A percentile compares a stretch with the other conserved stretches of the same genome.
These are phyloP conservation scores for Trogon melanurus DNA, from an alignment of 2,113 vertebrate species.

Conservation along the genomic window DNA sequence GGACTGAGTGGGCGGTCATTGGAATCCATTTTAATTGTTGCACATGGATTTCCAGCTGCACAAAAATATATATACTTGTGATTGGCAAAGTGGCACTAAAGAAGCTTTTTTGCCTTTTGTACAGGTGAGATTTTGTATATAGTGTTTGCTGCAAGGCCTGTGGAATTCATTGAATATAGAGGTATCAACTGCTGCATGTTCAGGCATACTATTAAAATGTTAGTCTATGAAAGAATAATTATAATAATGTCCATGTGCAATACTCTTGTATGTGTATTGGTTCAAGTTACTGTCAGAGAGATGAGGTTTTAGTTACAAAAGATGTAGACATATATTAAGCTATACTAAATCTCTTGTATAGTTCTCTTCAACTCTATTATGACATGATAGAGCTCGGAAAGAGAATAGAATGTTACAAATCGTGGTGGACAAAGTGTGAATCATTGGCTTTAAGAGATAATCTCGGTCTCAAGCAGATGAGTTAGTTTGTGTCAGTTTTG, in stretches of 20 bases:
- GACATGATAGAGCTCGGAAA: slow-evolving; percentile 64
- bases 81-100: slow-evolving; percentile 81
- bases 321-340: slow-evolving; percentile 80
- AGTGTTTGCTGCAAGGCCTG: slow-evolving; percentile 89
- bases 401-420: slow-evolving; percentile 59
- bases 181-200: slow-evolving; percentile 89
- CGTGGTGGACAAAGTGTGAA: slow-evolving; percentile 48
- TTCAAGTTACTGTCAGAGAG: slow-evolving; percentile 78
- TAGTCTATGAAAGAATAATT: slow-evolving; percentile 87
- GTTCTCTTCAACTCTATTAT: slow-evolving; percentile 78
- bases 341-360: slow-evolving; percentile 78
- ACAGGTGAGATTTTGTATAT: slow-evolving; percentile 87
- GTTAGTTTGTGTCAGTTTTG: slow-evolving; percentile 66
- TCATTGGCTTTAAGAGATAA: slow-evolving; percentile 59
- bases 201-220: slow-evolving; percentile 85
- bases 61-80: slow-evolving; percentile 82
- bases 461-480: slow-evolving; percentile 34
- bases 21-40: slow-evolving; percentile 81
- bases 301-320: slow-evolving; percentile 77
- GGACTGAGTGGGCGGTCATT: slow-evolving; percentile 79
- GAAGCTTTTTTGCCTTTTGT: slow-evolving; percentile 85
- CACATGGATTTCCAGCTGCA: slow-evolving; percentile 81
- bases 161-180: slow-evolving; percentile 87
- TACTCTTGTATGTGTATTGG: slow-evolving; percentile 86
- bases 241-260: slow-evolving; percentile 91